Evolutionary conservation across 1,140 invertebrate genomes (phyloP), one percentile per base, ranked within the genome.

Genomic region (Nasonia giraulti): DNA sequence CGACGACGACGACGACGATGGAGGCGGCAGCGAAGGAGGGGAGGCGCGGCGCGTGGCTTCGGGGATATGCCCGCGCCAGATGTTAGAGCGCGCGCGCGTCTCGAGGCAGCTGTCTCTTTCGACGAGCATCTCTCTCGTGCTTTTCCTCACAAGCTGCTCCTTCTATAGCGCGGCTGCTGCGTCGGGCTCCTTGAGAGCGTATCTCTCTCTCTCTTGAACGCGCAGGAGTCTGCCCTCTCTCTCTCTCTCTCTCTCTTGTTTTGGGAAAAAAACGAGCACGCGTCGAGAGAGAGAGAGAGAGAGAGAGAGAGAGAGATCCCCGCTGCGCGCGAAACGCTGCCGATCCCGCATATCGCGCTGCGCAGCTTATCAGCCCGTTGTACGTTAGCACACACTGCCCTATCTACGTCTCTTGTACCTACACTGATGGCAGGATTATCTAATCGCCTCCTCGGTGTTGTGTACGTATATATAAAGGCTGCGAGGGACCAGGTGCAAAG

Each of bases 1-100:
- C 74, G 27, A 27, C 23, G 23, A 27, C 23, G 23, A 27, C 23
- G 23, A 27, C 23, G 23, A 0, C 23, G 83, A 84, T 84, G 87
- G 86, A 85, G 69, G 82, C 88, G 82, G 23, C 0, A 27, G 23
- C 85, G 86, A 86, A 85, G 87, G 88, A 87, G 86, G 83, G 86
- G 87, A 89, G 86, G 47, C 40, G 44, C 55, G 76, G 76, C 82
- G 82, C 82, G 82, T 83, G 82, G 74, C 78, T 83, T 86, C 81
- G 80, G 80, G 27, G 27, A 27, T 27, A 85, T 85, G 79, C 85
- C 86, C 27, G 27, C 27, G 86, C 86, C 86, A 88, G 86, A 88
- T 86, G 86, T 85, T 87, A 80, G 74, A 82, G 84, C 5, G 50
- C 55, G 68, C 50, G 23, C 27, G n/a, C n/a, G n/a, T n/a, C 23